phyloP scores from a whole-genome alignment of 2,797 vertebrate species.

The Dallia pectoralis region DNA sequence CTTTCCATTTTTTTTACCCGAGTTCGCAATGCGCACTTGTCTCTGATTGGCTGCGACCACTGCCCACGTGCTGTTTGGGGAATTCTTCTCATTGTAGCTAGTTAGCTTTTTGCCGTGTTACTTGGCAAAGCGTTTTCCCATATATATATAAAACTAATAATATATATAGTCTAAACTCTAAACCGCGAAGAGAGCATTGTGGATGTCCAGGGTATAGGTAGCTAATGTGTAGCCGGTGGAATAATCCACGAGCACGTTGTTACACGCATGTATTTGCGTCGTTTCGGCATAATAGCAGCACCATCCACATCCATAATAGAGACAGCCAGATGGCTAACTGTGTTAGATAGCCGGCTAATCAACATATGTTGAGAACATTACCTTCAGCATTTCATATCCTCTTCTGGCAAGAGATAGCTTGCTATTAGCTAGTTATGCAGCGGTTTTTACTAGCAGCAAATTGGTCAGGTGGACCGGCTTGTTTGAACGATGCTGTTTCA shows the following conservation, averaged over 20 bases:
- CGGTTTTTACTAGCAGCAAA: neutral
- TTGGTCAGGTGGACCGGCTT: neutral
- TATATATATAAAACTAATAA: too few species aligned
- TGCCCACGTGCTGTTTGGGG: neutral
- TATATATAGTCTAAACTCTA: too few species aligned
- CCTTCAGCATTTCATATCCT: neutral
- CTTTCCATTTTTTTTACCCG: conserved; percentile 49
- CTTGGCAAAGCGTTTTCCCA: neutral
- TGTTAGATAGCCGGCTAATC: neutral
- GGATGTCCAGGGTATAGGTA: neutral
- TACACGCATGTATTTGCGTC: neutral
- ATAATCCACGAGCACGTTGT: neutral
- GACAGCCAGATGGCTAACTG: neutral
- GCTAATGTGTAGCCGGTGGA: neutral
- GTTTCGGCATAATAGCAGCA: neutral
- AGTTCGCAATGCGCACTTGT: conserved; percentile 77
- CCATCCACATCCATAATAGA: neutral
- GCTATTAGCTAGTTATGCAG: neutral
- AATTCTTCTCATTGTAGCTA: neutral
- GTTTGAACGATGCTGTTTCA: neutral
- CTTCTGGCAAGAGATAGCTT: neutral
- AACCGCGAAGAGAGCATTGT: neutral
- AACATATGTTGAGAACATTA: neutral
- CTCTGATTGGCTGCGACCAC: conserved; percentile 54
- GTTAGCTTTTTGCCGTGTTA: neutral